Evolutionary conservation across 2,888 invertebrate genomes (phyloP), one percentile per base, ranked within the genome.

Genomic region (Tenthredo livida): DNA sequence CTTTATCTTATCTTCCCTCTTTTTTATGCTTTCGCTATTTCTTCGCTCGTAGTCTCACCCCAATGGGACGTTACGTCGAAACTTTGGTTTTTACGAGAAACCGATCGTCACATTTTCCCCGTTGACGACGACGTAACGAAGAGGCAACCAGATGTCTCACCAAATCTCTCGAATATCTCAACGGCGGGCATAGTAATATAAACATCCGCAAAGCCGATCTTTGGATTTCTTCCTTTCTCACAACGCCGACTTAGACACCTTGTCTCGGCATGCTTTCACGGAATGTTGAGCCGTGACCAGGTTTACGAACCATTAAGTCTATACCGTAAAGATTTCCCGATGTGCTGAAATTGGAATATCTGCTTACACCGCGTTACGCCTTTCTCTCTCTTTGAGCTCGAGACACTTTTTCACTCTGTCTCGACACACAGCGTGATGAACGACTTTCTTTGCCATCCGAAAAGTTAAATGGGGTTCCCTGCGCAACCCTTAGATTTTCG

Each of bases 51-150:
- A 77, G 47, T 77, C 50, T 50, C 77, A 33, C 61, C 40, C 50
- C 50, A 54, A 54, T 77, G 80, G 58, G 33, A 80, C 80, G 80
- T 80, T 25, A 61, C 37, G 29, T 15, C 40, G 61, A 61, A 80
- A 80, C 37, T 80, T 61, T 61, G 37, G 80, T 80, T 80, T 80
- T 80, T 80, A 80, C 80, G 80, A 58, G 80, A 80, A 80, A 80
- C 80, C 80, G 80, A 80, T 80, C 80, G 80, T 61, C 80, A 61
- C 80, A 80, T 80, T 80, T 80, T 80, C 80, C 40, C 80, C 50
- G 58, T 40, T 61, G 80, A 80, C 80, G 58, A 80, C 80, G 80
- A 80, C n/a, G 80, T 80, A 80, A 80, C 80, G 61, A 80, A 80
- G 80, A 80, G 61, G 33, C 50, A 77, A 77, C 77, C 77, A 77